phyloP scores from a whole-genome alignment of 1,140 invertebrate genomes.

The Zaprionus camerounensis region DNA sequence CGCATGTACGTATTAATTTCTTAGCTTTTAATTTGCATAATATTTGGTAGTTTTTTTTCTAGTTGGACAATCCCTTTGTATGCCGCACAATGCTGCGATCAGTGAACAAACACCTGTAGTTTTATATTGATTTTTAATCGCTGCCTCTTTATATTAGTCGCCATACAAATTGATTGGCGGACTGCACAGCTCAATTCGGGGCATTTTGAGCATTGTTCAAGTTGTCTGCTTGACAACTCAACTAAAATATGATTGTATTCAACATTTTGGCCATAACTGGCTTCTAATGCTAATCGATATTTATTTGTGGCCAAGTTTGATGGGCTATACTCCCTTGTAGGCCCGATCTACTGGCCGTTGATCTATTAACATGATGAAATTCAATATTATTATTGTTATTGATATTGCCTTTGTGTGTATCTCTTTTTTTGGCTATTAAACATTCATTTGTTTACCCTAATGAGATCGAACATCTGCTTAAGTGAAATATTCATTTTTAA shows the following conservation, averaged over 20 bases:
- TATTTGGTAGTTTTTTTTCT: conserved; percentile 39
- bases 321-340: conserved; percentile 16
- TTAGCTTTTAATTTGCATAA: conserved; percentile 59
- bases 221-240: conserved; percentile 46
- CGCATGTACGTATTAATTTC: conserved; percentile 48
- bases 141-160: conserved; percentile 51
- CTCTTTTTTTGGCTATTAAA: conserved; percentile 9
- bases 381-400: conserved; percentile 28
- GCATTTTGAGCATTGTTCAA: conserved; percentile 23
- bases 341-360: not conserved
- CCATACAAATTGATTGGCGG: conserved; percentile 14
- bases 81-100: conserved; percentile 36
- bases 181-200: conserved; percentile 31
- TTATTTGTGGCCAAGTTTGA: conserved; percentile 15
- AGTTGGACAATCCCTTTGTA: conserved; percentile 38
- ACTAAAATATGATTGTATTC: conserved; percentile 35
- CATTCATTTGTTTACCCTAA: conserved; percentile 8
- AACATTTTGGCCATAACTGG: conserved; percentile 11
- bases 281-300: conserved; percentile 49
- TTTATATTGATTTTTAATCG: conserved; percentile 82
- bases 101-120: conserved; percentile 36
- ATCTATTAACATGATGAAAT: conserved; percentile 26
- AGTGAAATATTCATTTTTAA: conserved; percentile 5
- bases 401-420: not conserved
- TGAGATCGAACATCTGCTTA: not conserved